These are phyloP conservation scores for Rapana venosa DNA, from an alignment of 2,888 invertebrate genomes.

Conservation along the genomic window DNA sequence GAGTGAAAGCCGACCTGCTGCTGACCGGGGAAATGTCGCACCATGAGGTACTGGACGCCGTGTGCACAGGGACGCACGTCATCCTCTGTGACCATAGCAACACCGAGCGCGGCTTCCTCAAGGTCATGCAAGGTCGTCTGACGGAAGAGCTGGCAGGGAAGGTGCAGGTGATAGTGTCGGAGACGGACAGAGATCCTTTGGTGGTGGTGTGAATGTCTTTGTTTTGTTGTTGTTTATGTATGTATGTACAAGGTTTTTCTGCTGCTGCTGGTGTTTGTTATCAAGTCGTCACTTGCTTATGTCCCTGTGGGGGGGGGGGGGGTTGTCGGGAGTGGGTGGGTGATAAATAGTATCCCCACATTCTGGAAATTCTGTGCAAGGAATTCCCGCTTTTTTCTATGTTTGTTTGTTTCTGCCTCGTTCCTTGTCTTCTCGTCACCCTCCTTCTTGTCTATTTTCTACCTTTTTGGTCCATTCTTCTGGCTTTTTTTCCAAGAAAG, in stretches of 20 bases:
- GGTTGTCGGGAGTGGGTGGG: no score
- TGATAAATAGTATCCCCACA: no score
- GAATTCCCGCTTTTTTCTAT: no score
- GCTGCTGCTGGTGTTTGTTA: no score
- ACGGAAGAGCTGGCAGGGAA: constrained; percentile 73
- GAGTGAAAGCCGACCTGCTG: constrained; percentile 87
- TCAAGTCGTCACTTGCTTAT: no score
- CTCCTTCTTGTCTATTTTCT: no score
- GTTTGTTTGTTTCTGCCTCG: no score
- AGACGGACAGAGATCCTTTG: constrained; percentile 88
- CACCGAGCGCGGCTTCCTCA: constrained; percentile 92
- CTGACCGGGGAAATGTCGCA: constrained; percentile 96
- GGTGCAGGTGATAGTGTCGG: constrained; percentile 85
- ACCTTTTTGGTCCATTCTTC: no score
- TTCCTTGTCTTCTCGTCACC: no score
- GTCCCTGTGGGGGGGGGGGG: no score
- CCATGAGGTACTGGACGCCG: constrained; percentile 93
- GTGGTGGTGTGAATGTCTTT: constrained; percentile 81
- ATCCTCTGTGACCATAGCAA: constrained; percentile 95
- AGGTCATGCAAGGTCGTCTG: constrained; percentile 80
- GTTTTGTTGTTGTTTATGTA: not conserved
- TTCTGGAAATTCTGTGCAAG: no score
- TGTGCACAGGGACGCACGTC: constrained; percentile 86
- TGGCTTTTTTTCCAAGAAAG: no score
- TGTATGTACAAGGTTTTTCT: not conserved